Evolutionary conservation across 1,140 invertebrate genomes (phyloP), one percentile per base, ranked within the genome.

Genomic region (Lordiphosa collinella): DNA sequence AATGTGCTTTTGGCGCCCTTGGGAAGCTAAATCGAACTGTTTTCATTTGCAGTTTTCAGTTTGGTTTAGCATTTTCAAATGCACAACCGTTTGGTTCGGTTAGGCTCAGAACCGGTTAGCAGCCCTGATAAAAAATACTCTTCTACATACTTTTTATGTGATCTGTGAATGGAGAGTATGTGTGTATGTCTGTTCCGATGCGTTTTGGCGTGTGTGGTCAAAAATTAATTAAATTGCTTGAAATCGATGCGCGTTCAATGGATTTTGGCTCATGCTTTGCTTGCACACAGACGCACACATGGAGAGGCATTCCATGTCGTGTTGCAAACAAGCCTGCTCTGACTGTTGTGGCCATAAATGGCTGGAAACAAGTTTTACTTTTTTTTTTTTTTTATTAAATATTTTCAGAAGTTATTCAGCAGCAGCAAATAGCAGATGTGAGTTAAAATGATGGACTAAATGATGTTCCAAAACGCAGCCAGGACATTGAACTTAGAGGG

Each of bases 401-500:
- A 11, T 13, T 12, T 31, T 7, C 25, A 22, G 11, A 6, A 25
- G 11, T 8, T 22, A 44, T 44, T 22, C 25, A 12, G 41, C 41
- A 13, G 12, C 40, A 25, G 7, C 2, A 43, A 43, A 8, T 16
- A 41, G 11, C 16, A 41, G 4, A 41, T n/a, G 16, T n/a, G 52
- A 41, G 37, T 29, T 29, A 8, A 29, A 29, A 29, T 29, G 44
- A 40, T 35, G 35, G 44, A 59, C 34, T 36, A 40, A 47, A 38
- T 14, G 32, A 54, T 29, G 25, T 29, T 29, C 25, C 25, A 29
- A 29, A 29, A 29, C 2, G 7, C 25, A 8, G 7, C 25, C 60
- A 68, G 64, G 60, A 68, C 60, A 68, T 64, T 68, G 65, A 68
- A 64, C 65, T 46, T 48, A 32, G 0, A 10, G 22, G 6, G 13